Conservation (phyloP, 2,888 invertebrate species). For the Plagiodera versicolora region DNA sequence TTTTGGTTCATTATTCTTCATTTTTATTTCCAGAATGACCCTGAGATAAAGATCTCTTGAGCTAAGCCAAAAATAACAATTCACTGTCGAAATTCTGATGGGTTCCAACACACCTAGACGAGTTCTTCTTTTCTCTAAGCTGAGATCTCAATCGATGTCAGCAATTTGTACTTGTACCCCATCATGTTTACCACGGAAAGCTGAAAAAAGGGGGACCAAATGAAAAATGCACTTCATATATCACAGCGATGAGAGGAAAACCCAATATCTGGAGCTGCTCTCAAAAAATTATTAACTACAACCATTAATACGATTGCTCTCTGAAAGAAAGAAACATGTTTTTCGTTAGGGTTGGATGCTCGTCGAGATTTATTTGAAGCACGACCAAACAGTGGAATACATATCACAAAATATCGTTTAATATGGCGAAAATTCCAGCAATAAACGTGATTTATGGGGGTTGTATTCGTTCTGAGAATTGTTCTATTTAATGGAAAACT, state of each 20-base stretch:
- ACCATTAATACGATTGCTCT: conserved; percentile 13
- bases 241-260: neutral
- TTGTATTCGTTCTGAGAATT: conserved; percentile 18
- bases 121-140: no score
- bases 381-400: conserved; percentile 13
- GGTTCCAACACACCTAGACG: no score
- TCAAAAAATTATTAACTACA: conserved; percentile 12
- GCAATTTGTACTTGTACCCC: no score
- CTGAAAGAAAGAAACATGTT: conserved; percentile 10
- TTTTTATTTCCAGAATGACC: no score
- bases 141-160: no score
- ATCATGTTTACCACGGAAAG: neutral
- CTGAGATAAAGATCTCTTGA: no score
- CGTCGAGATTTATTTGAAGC: conserved; percentile 3
- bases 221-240: neutral
- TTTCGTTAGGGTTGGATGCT: neutral
- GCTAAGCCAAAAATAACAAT: no score
- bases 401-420: conserved; percentile 26
- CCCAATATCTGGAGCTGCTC: conserved; percentile 2
- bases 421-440: conserved; percentile 26
- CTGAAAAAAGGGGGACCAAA: neutral
- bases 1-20: no score
- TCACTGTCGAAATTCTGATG: no score
- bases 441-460: conserved; percentile 23
- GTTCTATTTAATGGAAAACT: conserved; percentile 23